Conservation (phyloP, 2,888 invertebrate species). For the Bugulina stolonifera region DNA sequence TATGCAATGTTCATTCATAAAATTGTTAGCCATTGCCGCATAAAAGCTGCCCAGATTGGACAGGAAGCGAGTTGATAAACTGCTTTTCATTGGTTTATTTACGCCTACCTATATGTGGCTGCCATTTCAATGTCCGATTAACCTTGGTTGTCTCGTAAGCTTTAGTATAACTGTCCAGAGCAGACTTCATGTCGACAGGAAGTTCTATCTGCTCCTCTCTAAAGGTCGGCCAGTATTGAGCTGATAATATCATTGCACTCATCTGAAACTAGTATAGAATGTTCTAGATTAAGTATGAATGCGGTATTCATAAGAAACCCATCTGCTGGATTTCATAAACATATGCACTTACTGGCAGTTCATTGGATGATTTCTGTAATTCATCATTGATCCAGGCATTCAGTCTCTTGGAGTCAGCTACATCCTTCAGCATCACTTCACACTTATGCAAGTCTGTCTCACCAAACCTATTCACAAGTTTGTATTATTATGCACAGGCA, state of each 20-base stretch:
- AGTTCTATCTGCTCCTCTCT: slow-evolving; percentile 86
- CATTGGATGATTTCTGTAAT: slow-evolving; percentile 28
- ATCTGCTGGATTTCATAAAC: background rate
- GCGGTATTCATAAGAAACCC: background rate
- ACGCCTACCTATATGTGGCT: slow-evolving; percentile 70
- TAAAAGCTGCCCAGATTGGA: too few relatives aligned
- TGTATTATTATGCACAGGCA: too few relatives aligned
- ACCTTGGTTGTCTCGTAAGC: slow-evolving; percentile 78
- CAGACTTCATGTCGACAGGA: slow-evolving; percentile 71
- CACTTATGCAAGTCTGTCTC: slow-evolving; percentile 93
- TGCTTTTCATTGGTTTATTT: too few relatives aligned
- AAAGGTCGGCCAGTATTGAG: slow-evolving; percentile 96
- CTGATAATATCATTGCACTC: slow-evolving; percentile 85
- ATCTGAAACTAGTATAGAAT: slow-evolving; percentile 57
- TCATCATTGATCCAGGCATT: slow-evolving; percentile 60
- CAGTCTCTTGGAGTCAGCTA: slow-evolving; percentile 88
- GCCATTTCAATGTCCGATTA: slow-evolving; percentile 87
- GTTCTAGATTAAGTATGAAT: too few relatives aligned
- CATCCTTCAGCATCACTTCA: slow-evolving; percentile 97
- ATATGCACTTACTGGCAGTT: background rate
- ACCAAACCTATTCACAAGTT: slow-evolving; percentile 65
- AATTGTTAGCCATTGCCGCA: too few relatives aligned
- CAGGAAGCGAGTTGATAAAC: too few relatives aligned
- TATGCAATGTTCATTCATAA: too few relatives aligned
- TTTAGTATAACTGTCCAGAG: slow-evolving; percentile 78